phyloP scores from a whole-genome alignment of 2,113 vertebrate genomes.

The Oostethus manadensis region DNA sequence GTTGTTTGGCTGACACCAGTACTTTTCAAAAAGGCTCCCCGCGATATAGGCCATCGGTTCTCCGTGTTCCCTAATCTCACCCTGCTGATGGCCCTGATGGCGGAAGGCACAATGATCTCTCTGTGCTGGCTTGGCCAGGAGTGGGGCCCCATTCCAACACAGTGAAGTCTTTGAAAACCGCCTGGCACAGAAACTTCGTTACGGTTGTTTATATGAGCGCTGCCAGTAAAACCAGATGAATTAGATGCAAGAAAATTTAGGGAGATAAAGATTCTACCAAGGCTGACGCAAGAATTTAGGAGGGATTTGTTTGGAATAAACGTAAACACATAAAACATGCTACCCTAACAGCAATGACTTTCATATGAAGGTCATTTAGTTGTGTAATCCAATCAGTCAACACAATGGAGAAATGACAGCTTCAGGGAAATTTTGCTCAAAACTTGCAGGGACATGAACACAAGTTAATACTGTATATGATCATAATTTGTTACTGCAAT shows the following conservation, averaged over 20 bases:
- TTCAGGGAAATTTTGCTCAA: not conserved
- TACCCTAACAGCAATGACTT: not conserved
- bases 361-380: not conserved
- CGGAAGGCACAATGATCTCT: slow-evolving; percentile 65
- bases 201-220: slow-evolving; percentile 35
- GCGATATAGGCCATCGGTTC: slow-evolving; percentile 51
- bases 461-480: no score
- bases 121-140: slow-evolving; percentile 59
- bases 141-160: slow-evolving; percentile 57
- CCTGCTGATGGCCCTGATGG: slow-evolving; percentile 44
- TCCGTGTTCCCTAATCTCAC: slow-evolving; percentile 49
- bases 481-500: no score
- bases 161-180: slow-evolving; percentile 68
- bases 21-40: slow-evolving; percentile 57
- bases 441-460: no score
- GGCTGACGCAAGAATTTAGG: slow-evolving; percentile 16
- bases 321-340: slow-evolving; percentile 1
- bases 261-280: slow-evolving; percentile 21
- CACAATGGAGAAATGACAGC: slow-evolving; percentile 12
- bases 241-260: slow-evolving; percentile 30
- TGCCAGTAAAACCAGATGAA: slow-evolving; percentile 57
- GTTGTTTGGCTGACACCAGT: slow-evolving; percentile 57
- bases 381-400: slow-evolving; percentile 14
- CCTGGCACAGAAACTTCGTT: slow-evolving; percentile 46
- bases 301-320: not conserved